These are phyloP conservation scores for Nothoprocta pentlandii DNA, from an alignment of 2,113 vertebrate genomes.

Conservation along the genomic window DNA sequence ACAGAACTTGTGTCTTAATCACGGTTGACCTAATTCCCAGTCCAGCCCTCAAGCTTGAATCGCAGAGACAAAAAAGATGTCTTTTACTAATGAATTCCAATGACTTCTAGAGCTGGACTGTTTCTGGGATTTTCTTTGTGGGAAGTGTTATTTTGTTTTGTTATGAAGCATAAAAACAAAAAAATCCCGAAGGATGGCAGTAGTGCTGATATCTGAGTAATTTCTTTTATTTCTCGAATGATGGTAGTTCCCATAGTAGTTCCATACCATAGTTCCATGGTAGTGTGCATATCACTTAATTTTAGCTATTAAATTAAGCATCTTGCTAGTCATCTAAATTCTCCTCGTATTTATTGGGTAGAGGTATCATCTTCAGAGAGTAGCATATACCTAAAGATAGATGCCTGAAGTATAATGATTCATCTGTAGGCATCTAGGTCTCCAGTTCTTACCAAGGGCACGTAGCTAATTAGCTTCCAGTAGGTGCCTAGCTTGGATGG, in stretches of 20 bases:
- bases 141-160: not conserved
- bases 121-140: not conserved
- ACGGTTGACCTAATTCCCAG: not conserved
- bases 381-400: fast-evolving
- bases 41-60: not conserved
- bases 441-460: not conserved
- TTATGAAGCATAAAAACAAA: not conserved
- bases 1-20: not conserved
- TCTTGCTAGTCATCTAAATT: not conserved
- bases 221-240: not conserved
- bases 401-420: not conserved
- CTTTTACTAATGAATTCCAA: not conserved
- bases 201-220: not conserved
- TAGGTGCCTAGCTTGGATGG: not conserved
- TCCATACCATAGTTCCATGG: not conserved
- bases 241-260: not conserved
- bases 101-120: not conserved
- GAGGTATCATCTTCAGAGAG: not conserved
- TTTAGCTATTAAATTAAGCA: not conserved
- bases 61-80: not conserved
- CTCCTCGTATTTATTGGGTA: not conserved
- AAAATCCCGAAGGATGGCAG: not conserved
- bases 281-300: not conserved
- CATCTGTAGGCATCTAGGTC: not conserved
- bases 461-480: not conserved